phyloP scores from a whole-genome alignment of 2,113 vertebrate species.

The Caloenas nicobarica region DNA sequence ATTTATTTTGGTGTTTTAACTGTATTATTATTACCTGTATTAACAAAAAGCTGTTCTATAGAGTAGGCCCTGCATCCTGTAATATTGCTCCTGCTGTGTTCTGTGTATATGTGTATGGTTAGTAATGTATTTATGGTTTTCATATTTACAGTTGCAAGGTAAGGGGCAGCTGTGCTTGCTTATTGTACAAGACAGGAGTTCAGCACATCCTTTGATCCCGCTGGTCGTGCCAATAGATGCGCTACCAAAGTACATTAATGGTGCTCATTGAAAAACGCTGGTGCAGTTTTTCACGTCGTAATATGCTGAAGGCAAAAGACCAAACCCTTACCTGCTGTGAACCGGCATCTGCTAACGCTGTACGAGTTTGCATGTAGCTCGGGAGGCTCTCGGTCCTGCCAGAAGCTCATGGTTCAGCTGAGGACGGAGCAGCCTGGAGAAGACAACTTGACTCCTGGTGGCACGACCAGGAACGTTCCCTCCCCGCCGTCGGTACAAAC shows the following conservation, averaged over 20 bases:
- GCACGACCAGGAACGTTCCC: background rate
- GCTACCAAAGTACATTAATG: background rate
- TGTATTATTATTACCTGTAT: background rate
- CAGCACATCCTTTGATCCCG: background rate
- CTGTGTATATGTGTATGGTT: constrained; percentile 67
- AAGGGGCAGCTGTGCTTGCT: constrained; percentile 48
- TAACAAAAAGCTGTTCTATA: constrained; percentile 42
- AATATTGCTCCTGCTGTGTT: constrained; percentile 47
- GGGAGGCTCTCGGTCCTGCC: background rate
- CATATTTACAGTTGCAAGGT: constrained; percentile 58
- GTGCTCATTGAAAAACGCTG: constrained; percentile 18
- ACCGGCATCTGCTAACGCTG: background rate
- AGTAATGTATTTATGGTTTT: constrained; percentile 57
- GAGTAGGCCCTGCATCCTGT: constrained; percentile 32
- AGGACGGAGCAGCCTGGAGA: background rate
- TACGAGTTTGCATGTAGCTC: background rate
- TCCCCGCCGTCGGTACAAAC: background rate
- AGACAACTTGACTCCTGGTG: background rate
- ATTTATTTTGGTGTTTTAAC: constrained; percentile 51
- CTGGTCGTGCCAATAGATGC: background rate
- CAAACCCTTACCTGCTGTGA: background rate
- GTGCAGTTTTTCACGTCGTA: background rate
- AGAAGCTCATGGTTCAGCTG: background rate
- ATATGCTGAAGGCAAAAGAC: background rate
- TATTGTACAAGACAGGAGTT: background rate